Percentiles rank a stretch among this genome's conserved stretches.
Conservation (phyloP, 1,140 invertebrate genomes). For the Cecropterus lyciades region DNA sequence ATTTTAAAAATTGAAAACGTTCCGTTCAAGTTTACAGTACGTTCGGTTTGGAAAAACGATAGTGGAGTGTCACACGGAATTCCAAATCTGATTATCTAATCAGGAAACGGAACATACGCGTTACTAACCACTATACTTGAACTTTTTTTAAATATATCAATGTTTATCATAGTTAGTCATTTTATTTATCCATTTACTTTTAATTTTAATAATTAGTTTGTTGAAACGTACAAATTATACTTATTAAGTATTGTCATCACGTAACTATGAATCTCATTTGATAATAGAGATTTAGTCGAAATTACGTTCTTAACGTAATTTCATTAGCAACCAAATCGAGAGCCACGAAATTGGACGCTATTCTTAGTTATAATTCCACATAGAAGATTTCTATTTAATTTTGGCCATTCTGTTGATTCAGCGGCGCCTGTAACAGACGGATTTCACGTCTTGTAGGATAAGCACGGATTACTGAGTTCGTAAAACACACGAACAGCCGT, state of each 20-base stretch:
- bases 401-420: constrained; percentile 44
- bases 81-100: too few species aligned
- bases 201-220: too few species aligned
- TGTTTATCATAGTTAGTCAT: too few species aligned
- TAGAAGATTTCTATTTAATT: constrained; percentile 57
- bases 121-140: too few species aligned
- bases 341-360: constrained; percentile 54
- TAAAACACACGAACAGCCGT: neutral
- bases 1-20: too few species aligned
- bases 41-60: too few species aligned
- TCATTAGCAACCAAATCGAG: constrained; percentile 62
- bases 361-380: constrained; percentile 57
- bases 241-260: constrained; percentile 15
- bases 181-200: too few species aligned
- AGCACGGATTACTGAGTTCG: constrained; percentile 12
- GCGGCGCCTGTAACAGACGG: constrained; percentile 34
- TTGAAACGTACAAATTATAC: neutral
- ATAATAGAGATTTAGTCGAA: constrained; percentile 31
- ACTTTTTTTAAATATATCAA: too few species aligned
- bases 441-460: constrained; percentile 28
- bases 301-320: constrained; percentile 44
- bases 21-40: too few species aligned
- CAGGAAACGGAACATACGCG: too few species aligned
- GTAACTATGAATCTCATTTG: constrained; percentile 14
- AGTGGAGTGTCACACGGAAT: too few species aligned